A percentile compares a stretch with the other conserved stretches of the same genome.
These are phyloP conservation scores for Grammomys surdaster DNA, from an alignment of 2,113 vertebrate species.

Conservation along the genomic window DNA sequence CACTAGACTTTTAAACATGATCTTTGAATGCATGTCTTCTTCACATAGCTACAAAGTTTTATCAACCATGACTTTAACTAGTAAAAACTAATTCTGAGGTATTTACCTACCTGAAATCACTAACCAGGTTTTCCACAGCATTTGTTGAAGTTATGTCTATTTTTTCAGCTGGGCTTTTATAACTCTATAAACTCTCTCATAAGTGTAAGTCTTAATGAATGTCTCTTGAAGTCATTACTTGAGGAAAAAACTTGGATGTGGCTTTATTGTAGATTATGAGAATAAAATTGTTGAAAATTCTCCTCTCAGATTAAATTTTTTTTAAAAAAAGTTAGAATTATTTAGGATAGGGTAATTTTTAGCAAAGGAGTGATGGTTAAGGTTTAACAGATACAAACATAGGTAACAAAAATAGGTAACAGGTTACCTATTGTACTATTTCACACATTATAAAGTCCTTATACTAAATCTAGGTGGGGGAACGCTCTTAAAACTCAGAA, in stretches of 20 bases:
- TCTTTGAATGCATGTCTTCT: constrained; percentile 26
- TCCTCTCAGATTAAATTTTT: constrained; percentile 32
- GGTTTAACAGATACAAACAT: constrained; percentile 14
- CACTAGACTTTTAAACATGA: background rate
- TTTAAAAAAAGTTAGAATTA: background rate
- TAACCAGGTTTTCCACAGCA: constrained; percentile 16
- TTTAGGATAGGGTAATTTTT: constrained; percentile 32
- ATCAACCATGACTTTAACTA: constrained; percentile 47
- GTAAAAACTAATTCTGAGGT: background rate
- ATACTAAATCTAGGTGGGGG: background rate
- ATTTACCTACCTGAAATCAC: constrained; percentile 25
- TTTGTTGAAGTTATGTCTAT: constrained; percentile 31
- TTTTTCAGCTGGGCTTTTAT: constrained; percentile 47
- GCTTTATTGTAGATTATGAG: background rate
- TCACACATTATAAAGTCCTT: constrained; percentile 41
- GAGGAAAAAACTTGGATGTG: constrained; percentile 27
- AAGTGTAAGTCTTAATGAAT: constrained; percentile 58
- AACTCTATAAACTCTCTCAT: constrained; percentile 49
- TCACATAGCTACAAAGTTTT: constrained; percentile 25
- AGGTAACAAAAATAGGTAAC: background rate
- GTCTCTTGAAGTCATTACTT: constrained; percentile 17
- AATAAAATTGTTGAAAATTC: constrained; percentile 60
- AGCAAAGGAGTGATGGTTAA: constrained; percentile 5
- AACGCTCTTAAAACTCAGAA: background rate
- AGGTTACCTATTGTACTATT: background rate